These are phyloP conservation scores for Delphinus delphis DNA, from an alignment of 2,113 vertebrate genomes.

Conservation along the genomic window DNA sequence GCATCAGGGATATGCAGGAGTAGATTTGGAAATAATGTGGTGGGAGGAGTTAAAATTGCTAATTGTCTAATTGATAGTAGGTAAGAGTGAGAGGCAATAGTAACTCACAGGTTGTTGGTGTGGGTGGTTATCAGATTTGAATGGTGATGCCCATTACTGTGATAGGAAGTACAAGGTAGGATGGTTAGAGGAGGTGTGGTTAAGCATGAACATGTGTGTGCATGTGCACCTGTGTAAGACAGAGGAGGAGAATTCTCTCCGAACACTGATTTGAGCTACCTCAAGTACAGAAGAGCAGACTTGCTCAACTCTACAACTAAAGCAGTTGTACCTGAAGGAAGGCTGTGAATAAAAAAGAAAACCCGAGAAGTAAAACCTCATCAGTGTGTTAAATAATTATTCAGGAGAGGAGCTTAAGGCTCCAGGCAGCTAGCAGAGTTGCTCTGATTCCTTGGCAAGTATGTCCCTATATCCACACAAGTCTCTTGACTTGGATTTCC, in stretches of 20 bases:
- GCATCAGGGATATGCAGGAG: background rate
- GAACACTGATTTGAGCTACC: background rate
- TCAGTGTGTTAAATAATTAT: background rate
- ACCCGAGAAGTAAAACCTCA: background rate
- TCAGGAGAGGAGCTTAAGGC: background rate
- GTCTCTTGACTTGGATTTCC: background rate
- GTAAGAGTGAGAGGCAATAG: background rate
- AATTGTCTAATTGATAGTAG: background rate
- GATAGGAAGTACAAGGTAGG: background rate
- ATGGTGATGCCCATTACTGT: too few relatives aligned
- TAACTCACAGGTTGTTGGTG: background rate
- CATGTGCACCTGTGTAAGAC: background rate
- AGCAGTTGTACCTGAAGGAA: background rate
- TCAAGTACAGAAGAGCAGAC: background rate
- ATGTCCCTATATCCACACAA: background rate
- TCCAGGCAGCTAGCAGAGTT: background rate
- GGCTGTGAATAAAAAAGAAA: background rate
- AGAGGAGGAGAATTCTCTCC: background rate
- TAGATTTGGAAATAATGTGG: background rate
- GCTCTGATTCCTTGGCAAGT: background rate
- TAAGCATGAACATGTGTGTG: background rate
- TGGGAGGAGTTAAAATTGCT: background rate
- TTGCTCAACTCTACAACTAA: background rate
- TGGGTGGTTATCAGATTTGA: background rate
- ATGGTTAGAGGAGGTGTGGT: background rate